Percentiles rank a stretch among this genome's conserved stretches.
Conservation (phyloP, 2,888 invertebrate genomes). For the Tipula lateralis region DNA sequence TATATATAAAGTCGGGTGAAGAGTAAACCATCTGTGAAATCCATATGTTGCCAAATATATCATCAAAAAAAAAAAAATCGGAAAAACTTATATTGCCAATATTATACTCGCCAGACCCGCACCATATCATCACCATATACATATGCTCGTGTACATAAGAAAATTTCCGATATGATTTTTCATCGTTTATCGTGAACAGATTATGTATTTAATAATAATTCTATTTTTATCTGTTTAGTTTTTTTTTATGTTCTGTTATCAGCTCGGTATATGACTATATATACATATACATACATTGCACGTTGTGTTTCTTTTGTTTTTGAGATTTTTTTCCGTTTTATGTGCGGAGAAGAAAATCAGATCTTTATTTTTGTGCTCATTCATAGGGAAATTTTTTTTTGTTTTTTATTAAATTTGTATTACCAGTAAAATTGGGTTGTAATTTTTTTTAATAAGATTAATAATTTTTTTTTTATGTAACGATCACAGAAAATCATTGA, state of each 20-base stretch:
- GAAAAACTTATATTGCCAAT: background rate
- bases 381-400: background rate
- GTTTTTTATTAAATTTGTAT: background rate
- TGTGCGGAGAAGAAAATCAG: background rate
- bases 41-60: background rate
- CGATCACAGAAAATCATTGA: background rate
- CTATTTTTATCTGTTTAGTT: background rate
- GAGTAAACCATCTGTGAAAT: background rate
- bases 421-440: background rate
- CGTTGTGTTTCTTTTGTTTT: background rate
- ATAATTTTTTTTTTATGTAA: background rate
- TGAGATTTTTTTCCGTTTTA: background rate
- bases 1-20: background rate
- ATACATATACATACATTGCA: background rate
- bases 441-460: background rate
- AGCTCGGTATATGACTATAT: background rate
- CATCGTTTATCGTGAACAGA: background rate
- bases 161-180: background rate
- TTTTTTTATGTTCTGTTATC: background rate
- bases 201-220: constrained; percentile 19
- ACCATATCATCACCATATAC: background rate
- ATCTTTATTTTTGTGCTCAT: background rate
- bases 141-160: background rate
- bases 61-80: background rate
- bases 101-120: background rate